phyloP scores from a whole-genome alignment of 2,113 vertebrate genomes.

The Myotis yumanensis region DNA sequence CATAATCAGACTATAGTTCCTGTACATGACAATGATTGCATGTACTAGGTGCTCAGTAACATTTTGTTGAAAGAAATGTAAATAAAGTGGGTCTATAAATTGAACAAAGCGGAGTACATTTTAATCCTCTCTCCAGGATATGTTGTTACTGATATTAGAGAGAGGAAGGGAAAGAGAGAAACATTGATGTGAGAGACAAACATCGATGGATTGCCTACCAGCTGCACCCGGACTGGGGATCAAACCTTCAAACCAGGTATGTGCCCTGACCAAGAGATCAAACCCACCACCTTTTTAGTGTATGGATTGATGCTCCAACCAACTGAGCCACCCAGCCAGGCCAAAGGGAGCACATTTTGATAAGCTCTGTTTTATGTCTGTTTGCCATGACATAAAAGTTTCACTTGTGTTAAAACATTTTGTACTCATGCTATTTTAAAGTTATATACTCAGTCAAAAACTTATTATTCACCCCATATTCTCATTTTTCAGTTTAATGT shows the following conservation, averaged over 20 bases:
- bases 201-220: neutral
- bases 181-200: neutral
- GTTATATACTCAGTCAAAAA: neutral
- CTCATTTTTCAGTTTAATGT: neutral
- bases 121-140: neutral
- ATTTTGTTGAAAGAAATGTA: neutral
- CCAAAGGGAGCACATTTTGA: neutral
- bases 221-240: neutral
- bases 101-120: neutral
- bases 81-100: neutral
- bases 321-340: neutral
- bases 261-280: neutral
- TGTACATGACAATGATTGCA: neutral
- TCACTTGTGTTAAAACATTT: neutral
- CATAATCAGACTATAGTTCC: neutral
- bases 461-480: neutral
- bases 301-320: neutral
- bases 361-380: neutral
- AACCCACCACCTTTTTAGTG: neutral
- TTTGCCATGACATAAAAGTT: slow-evolving; percentile 15
- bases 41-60: neutral
- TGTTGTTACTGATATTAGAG: neutral
- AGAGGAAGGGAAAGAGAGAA: neutral
- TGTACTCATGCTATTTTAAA: neutral
- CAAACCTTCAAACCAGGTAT: neutral